These are phyloP conservation scores for Hystrix cristata DNA, from an alignment of 2,113 vertebrate genomes.

Conservation along the genomic window DNA sequence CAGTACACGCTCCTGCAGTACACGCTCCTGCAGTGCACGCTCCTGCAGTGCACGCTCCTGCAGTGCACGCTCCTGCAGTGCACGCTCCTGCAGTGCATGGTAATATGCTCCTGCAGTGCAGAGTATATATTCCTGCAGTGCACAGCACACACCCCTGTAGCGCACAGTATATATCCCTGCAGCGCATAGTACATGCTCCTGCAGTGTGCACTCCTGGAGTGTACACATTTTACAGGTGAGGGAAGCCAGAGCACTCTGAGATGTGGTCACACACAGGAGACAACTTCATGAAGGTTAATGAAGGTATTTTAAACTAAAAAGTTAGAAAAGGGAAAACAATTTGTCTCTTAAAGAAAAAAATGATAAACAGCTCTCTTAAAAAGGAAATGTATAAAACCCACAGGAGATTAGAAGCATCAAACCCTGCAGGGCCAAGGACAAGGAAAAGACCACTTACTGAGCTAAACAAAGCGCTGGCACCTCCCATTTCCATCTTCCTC, in stretches of 20 bases:
- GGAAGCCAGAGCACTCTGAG: background rate
- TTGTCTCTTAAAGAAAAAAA: background rate
- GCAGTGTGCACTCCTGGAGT: background rate
- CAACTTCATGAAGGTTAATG: background rate
- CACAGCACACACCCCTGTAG: background rate
- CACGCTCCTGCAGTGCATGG: too few relatives aligned
- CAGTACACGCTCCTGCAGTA: too few relatives aligned
- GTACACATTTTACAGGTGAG: background rate
- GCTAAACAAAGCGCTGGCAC: background rate
- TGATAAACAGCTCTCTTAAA: background rate
- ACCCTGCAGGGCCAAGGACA: background rate
- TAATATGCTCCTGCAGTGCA: too few relatives aligned
- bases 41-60: too few relatives aligned
- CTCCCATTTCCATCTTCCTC: background rate
- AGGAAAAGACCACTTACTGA: background rate
- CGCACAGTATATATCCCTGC: too few relatives aligned
- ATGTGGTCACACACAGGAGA: too few relatives aligned
- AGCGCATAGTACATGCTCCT: background rate
- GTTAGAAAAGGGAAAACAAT: too few relatives aligned
- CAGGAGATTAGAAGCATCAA: background rate
- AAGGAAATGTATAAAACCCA: background rate
- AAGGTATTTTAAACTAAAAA: background rate
- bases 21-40: too few relatives aligned
- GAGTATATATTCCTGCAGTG: too few relatives aligned
- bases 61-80: too few relatives aligned